Evolutionary conservation across 2,888 invertebrate genomes (phyloP), one percentile per base, ranked within the genome.

Genomic region (Mythimna vitellina): DNA sequence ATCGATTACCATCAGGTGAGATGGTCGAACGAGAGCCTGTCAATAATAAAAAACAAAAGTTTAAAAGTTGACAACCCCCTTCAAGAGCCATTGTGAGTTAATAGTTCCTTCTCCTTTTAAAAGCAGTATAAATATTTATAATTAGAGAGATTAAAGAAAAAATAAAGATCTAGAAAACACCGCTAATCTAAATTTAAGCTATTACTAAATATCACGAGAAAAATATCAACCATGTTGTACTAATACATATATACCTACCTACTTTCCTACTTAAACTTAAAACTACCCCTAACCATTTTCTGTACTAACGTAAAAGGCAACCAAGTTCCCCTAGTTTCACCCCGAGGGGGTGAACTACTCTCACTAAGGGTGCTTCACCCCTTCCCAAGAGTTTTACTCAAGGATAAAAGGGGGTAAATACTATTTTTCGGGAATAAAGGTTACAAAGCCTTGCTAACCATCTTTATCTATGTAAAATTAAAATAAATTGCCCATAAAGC

Each of bases 301-400:
- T 56, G 73, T 57, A 46, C 65, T 72, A 78, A 65, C 8, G 25
- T 65, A 62, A 76, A 76, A 76, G 76, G 76, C 76, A 76, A 78
- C 76, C 35, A 42, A 67, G 64, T 78, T 77, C 7, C 53, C 25
- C 46, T 8, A 74, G 49, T 60, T 81, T 29, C 38, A 54, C 58
- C 66, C 62, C 62, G 7, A 42, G 4, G 54, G 54, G 54, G 67
- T 38, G 32, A 51, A 62, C 32, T 75, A 38, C 58, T 77, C 77
- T 80, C 76, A 80, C 81, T 77, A 63, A 14, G 53, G 42, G 51
- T 78, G 32, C 25, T 38, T 49, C n/a, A 10, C 35, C 54, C 57
- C 9, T 38, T 25, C 57, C 32, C 10, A 22, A 22, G 77, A 77
- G 77, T 77, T 77, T 67, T 35, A 77, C 77, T 77, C 76, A 38